Base-by-base conservation (phyloP, 1,140 invertebrate genomes). In the Drosophila arizonae region DNA sequence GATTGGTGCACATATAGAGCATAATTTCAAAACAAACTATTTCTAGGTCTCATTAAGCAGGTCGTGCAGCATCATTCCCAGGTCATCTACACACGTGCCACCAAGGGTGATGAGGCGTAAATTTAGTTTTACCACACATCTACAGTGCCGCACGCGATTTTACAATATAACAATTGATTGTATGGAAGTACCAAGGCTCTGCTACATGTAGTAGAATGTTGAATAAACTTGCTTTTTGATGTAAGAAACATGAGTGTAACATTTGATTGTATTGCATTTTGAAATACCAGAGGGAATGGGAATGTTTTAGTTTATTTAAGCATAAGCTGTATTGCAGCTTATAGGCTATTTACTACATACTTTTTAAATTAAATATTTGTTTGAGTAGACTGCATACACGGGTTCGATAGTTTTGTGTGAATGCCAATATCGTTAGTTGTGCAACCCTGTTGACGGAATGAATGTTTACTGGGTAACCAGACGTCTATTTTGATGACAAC, bases 11-110 rank as follows among this genome's bases (percentile, higher is more conserved):
- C 3, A 33, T 41, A 10, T 1, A 13, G 62, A 58, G 48, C 4
- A 24, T 43, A 51, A 0, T 26, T 65, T 33, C 51, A 43, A 45
- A 71, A 61, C 11, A 61, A 62, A 63, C 73, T 76, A 79, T 90
- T 95, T 95, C 3, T 92, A 97, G 97, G 97, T 90, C 92, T 98
- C 74, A 99, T 99, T 92, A 98, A 97, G 92, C 97, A 98, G 93
- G 98, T 99, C 65, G 97, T 98, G 45, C 97, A 99, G 93, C 98
- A 99, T 93, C 97, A 97, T 93, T 96, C 97, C 43, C 99, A 99
- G 93, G 93, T 99, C 48, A 99, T 99, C 85, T 99, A 99, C 94
- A 99, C 98, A 36, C 95, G 99, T 90, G 96, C 97, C 45, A 99
- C 97, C 51, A 99, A 99, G 93, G 97, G 95, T 89, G 97, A 98